phyloP scores from a whole-genome alignment of 35 echinoderm and acorn worm genomes.

The Heliocidaris erythrogramma region DNA sequence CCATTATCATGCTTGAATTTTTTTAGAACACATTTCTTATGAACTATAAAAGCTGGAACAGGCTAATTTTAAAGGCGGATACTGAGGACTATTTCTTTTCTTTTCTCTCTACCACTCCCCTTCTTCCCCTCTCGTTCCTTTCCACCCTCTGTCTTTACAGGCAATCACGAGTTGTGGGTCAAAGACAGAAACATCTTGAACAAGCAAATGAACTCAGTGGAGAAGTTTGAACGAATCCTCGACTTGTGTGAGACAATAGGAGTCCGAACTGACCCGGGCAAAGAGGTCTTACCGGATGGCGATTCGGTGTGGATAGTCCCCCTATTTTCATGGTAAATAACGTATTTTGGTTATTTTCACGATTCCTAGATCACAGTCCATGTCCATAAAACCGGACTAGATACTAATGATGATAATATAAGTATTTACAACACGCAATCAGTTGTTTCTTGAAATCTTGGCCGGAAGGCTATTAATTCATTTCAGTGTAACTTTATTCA shows the following conservation, averaged over 20 bases:
- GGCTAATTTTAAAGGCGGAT: too few species aligned
- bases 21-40: too few species aligned
- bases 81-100: too few species aligned
- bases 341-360: neutral
- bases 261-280: slow-evolving; percentile 74
- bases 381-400: too few species aligned
- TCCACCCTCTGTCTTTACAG: slow-evolving; percentile 6
- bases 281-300: slow-evolving; percentile 55
- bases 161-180: slow-evolving; percentile 96
- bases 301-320: slow-evolving; percentile 83
- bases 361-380: neutral
- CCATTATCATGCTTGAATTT: too few species aligned
- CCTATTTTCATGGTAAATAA: slow-evolving; percentile 77
- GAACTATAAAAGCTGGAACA: too few species aligned
- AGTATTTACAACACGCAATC: too few species aligned
- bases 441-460: too few species aligned
- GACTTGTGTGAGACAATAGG: slow-evolving; percentile 64
- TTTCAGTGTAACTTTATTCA: too few species aligned
- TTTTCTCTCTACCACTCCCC: neutral
- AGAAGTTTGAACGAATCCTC: slow-evolving; percentile 88
- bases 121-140: neutral
- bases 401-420: too few species aligned
- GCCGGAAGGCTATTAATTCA: too few species aligned
- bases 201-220: slow-evolving; percentile 61
- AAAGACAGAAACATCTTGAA: slow-evolving; percentile 53